Conservation (phyloP, 2,797 vertebrate species). For the Scolopax rusticola region DNA sequence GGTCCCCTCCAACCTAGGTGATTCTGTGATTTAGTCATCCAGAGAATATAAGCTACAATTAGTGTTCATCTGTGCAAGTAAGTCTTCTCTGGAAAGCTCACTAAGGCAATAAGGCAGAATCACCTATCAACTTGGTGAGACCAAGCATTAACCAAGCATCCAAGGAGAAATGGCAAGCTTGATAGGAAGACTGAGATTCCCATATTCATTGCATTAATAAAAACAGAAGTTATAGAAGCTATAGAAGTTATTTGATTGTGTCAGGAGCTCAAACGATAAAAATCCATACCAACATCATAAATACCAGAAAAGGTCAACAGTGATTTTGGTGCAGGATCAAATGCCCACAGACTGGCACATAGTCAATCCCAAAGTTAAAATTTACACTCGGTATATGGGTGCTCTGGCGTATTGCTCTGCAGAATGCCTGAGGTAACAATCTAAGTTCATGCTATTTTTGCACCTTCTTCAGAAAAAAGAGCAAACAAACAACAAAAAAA, state of each 20-base stretch:
- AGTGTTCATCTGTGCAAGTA: background rate
- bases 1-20: too few relatives aligned
- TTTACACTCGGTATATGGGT: background rate
- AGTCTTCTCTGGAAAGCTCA: background rate
- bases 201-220: conserved; percentile 38
- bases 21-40: background rate
- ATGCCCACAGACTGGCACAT: conserved; percentile 44
- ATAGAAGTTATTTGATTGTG: conserved; percentile 69
- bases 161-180: conserved; percentile 10
- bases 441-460: background rate
- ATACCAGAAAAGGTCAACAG: conserved; percentile 80
- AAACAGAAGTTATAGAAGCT: background rate
- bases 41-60: background rate
- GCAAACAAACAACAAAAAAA: background rate
- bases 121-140: background rate
- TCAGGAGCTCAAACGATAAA: conserved; percentile 74
- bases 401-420: conserved; percentile 42
- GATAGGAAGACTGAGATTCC: conserved; percentile 31
- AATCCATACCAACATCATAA: conserved; percentile 72
- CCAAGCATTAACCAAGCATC: background rate
- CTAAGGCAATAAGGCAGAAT: background rate
- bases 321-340: conserved; percentile 27
- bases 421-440: conserved; percentile 18
- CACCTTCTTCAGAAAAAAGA: background rate
- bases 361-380: conserved; percentile 58